Evolutionary conservation across 2,797 vertebrate genomes (phyloP), one percentile per base, ranked within the genome.

Genomic region (Chanos chanos): DNA sequence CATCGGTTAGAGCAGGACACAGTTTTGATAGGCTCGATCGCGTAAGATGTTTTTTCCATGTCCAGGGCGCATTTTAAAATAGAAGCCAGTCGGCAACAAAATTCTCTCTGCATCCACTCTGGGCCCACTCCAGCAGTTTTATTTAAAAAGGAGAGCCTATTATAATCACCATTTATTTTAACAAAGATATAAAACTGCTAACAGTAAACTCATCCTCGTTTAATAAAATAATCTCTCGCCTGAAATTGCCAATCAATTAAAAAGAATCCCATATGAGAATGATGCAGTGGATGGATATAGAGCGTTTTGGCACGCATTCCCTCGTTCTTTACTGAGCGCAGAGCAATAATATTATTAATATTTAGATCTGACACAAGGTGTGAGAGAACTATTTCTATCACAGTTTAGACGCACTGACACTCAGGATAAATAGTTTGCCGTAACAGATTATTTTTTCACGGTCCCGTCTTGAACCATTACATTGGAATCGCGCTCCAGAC

Each of bases 391-490:
- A 72, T 84, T 87, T 78, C 79, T 64, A 80, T 75, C 80, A 83
- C 78, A 76, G 79, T 64, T 74, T 76, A 81, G 83, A 76, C 78
- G 78, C 67, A 67, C 76, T 77, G 82, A 87, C 75, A 50, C 75
- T 64, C 74, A 79, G 69, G 78, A 78, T 82, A 79, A 86, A 88
- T 86, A 82, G 70, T 79, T 89, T 77, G 81, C 71, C 73, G 66
- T 88, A 88, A 92, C 79, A 89, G 86, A 89, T 89, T 83, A 83
- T 83, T 85, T 74, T 83, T 64, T 83, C 81, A 78, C 77, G 75
- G 50, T 86, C 84, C 72, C 82, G 78, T 88, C 90, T 88, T 80
- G 81, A 83, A 71, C 68, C 81, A 86, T 88, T 86, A 79, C 82
- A 77, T 74, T 77, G 80, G 83, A 83, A 83, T 91, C 80, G 75